Conservation (phyloP, 2,888 invertebrate species). For the Xestobium rufovillosum region DNA sequence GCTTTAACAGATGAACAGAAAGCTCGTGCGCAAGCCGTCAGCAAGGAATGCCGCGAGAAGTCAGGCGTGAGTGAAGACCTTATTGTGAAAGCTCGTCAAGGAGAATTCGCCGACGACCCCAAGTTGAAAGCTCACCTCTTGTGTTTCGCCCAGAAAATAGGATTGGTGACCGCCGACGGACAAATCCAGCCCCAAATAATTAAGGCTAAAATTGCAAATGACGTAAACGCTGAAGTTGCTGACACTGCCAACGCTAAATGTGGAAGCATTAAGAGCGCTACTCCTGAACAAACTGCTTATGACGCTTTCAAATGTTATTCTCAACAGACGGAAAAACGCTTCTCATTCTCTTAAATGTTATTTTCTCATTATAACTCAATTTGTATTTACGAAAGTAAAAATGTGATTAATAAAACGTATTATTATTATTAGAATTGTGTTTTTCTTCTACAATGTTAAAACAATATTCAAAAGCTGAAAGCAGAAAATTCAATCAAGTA, state of each 20-base stretch:
- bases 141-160: slow-evolving; percentile 46
- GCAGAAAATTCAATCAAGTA: too few relatives aligned
- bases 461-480: too few relatives aligned
- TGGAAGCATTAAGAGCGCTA: slow-evolving; percentile 15
- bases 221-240: slow-evolving; percentile 40
- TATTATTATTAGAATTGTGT: too few relatives aligned
- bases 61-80: slow-evolving; percentile 34
- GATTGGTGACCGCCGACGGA: slow-evolving; percentile 40
- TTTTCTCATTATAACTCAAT: too few relatives aligned
- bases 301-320: slow-evolving; percentile 46
- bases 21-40: slow-evolving; percentile 23
- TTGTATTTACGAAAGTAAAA: too few relatives aligned
- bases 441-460: too few relatives aligned
- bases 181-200: slow-evolving; percentile 36
- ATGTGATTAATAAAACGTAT: too few relatives aligned
- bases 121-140: slow-evolving; percentile 43
- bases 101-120: slow-evolving; percentile 45
- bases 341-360: neutral
- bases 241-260: slow-evolving; percentile 39
- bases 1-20: slow-evolving; percentile 27
- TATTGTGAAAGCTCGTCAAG: slow-evolving; percentile 40
- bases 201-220: slow-evolving; percentile 40
- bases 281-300: slow-evolving; percentile 41
- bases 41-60: slow-evolving; percentile 30
- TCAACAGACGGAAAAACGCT: slow-evolving; percentile 38